Evolutionary conservation across 2,113 vertebrate genomes (phyloP).

Genomic region (Chloebia gouldiae): DNA sequence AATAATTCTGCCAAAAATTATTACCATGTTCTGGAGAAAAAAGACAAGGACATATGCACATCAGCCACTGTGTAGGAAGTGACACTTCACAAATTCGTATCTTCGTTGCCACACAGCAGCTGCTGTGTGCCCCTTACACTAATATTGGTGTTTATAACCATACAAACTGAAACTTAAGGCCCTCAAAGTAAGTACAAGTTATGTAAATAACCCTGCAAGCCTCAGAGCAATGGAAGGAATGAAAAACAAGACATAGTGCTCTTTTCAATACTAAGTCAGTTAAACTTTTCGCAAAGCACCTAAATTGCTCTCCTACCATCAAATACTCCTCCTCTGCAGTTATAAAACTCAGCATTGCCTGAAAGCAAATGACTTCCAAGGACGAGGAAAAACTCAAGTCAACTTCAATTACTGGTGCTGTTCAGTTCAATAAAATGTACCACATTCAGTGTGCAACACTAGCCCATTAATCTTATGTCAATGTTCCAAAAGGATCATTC

Average conservation of each 20-base stretch:
- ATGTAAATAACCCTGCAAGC: background rate
- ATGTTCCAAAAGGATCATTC: background rate
- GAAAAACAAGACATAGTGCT: background rate
- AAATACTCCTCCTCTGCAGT: background rate
- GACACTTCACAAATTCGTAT: background rate
- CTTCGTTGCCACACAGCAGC: background rate
- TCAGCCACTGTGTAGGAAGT: background rate
- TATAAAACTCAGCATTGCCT: background rate
- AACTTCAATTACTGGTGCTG: background rate
- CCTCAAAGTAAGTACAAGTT: background rate
- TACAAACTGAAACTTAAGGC: background rate
- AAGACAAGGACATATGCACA: background rate
- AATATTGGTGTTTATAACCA: background rate
- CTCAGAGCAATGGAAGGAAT: background rate
- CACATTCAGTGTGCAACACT: background rate
- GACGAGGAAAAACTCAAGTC: background rate
- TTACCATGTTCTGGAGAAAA: background rate
- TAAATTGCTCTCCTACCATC: background rate
- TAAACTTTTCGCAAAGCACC: background rate
- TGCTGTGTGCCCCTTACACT: background rate
- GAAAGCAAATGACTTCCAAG: slow-evolving; percentile 1
- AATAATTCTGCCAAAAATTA: background rate
- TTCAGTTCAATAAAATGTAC: background rate
- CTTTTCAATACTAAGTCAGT: background rate
- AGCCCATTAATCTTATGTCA: background rate